Conservation (phyloP, 2,888 invertebrate genomes). For the Acanthopleura granulata region DNA sequence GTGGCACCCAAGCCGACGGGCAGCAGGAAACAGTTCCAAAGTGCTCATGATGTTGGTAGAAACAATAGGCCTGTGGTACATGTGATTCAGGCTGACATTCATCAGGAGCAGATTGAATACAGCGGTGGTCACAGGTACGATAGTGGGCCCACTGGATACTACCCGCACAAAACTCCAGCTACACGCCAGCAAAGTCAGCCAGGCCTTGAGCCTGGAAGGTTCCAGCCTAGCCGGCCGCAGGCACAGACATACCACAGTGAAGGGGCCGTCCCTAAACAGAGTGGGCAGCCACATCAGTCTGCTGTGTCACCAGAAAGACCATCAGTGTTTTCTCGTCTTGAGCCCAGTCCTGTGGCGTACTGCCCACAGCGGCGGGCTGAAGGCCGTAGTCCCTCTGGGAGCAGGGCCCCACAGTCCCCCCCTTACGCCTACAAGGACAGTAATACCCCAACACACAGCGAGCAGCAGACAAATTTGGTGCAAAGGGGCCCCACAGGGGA, state of each 20-base stretch:
- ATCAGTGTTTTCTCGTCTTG: conserved; percentile 7
- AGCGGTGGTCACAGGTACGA: conserved; percentile 28
- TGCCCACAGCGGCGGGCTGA: too few relatives aligned
- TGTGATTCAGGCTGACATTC: conserved; percentile 26
- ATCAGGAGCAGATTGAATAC: conserved; percentile 25
- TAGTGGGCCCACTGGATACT: conserved; percentile 19
- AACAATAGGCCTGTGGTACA: conserved; percentile 20
- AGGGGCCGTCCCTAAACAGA: conserved; percentile 39
- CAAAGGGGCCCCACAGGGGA: conserved; percentile 45
- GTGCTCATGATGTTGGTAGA: conserved; percentile 23
- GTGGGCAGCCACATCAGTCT: not conserved
- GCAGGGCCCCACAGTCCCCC: too few relatives aligned
- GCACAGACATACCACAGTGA: not conserved
- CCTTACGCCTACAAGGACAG: conserved; percentile 23
- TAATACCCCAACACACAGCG: not conserved
- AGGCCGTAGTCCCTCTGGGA: too few relatives aligned
- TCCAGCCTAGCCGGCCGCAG: conserved; percentile 22
- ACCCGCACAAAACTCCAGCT: conserved; percentile 3
- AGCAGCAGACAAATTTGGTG: conserved; percentile 42
- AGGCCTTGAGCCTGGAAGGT: not conserved
- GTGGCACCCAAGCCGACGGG: not conserved
- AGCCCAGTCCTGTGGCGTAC: conserved; percentile 6
- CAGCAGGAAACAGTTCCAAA: not conserved
- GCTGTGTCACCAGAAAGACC: not conserved
- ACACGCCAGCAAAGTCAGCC: not conserved